Base-by-base conservation (phyloP, 2,888 invertebrate species). In the Aporophyla nigra region DNA sequence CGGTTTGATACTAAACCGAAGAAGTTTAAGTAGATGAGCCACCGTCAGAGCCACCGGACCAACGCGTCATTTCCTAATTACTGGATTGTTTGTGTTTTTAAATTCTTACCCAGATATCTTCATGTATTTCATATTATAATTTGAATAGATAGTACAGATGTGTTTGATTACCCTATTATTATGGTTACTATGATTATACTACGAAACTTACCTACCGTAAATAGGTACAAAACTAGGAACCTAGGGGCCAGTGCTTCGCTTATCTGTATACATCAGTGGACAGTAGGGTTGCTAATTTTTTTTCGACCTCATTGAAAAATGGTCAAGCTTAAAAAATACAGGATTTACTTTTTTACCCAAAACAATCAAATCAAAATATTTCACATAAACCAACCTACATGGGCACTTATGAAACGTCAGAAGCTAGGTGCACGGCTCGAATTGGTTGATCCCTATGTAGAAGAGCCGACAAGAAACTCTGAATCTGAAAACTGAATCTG, bases 1-100 rank as follows among this genome's bases (percentile, higher is more conserved):
- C 83, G 85, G 10, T 74, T 74, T 27, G 88, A 87, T 2, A 54
- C 21, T 61, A 86, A 87, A 63, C 10, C 27, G 0, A 82, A 80
- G 70, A 84, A 83, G 51, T 43, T 65, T 16, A 83, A 86, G 66
- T 84, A 83, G 70, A 58, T 7, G 61, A 46, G 24, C 59, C 40
- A 33, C 43, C 19, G 16, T 6, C n/a, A 27, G 51, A n/a, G 74
- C n/a, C 51, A 10, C 24, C 51, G 66, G 16, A 40, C 43, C 49
- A 3, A 58, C 40, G 27, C 24, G 10, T 49, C 2, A 16, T 75
- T 77, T 59, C n/a, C 24, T 51, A n/a, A 56, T 6, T 78, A 33
- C 16, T 24, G 58, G 21, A 53, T 67, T 54, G 24, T 67, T 59
- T 78, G 19, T 46, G 16, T 53, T 59, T 61, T 68, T 24, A 21